Percentiles rank a stretch among this genome's conserved stretches.
These are phyloP conservation scores for Mycalesis mineus DNA, from an alignment of 2,888 invertebrate genomes.

Conservation along the genomic window DNA sequence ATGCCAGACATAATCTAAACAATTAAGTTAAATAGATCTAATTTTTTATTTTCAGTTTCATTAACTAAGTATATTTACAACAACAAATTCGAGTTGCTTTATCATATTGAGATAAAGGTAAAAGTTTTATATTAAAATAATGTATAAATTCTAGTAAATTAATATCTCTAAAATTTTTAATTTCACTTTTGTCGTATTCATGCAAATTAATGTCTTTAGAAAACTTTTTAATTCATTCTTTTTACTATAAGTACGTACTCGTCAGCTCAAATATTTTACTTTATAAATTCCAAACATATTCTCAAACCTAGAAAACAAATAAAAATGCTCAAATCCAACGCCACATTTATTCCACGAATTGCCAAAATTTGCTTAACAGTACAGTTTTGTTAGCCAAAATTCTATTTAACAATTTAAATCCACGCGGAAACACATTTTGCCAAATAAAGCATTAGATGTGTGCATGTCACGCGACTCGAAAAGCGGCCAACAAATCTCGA, in stretches of 20 bases:
- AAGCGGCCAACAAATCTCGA: conserved; percentile 45
- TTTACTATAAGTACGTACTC: not conserved
- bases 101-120: no score
- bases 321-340: conserved; percentile 12
- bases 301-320: conserved; percentile 5
- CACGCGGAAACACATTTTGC: conserved; percentile 26
- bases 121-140: no score
- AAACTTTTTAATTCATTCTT: no score
- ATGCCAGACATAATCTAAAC: conserved; percentile 67
- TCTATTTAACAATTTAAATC: conserved; percentile 24
- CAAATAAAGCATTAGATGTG: conserved; percentile 31
- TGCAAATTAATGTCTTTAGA: no score
- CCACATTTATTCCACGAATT: conserved; percentile 13
- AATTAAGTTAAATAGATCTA: no score
- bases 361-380: conserved; percentile 11
- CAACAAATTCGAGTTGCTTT: no score
- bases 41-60: no score
- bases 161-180: no score
- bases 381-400: conserved; percentile 11
- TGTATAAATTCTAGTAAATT: no score
- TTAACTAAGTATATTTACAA: no score
- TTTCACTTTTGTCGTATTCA: no score
- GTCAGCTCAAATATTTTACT: not conserved
- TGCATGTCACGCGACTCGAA: conserved; percentile 34
- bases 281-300: conserved; percentile 11